Evolutionary conservation across 1,140 invertebrate genomes (phyloP), one percentile per base, ranked within the genome.

Genomic region (Meloidogyne chitwoodi): DNA sequence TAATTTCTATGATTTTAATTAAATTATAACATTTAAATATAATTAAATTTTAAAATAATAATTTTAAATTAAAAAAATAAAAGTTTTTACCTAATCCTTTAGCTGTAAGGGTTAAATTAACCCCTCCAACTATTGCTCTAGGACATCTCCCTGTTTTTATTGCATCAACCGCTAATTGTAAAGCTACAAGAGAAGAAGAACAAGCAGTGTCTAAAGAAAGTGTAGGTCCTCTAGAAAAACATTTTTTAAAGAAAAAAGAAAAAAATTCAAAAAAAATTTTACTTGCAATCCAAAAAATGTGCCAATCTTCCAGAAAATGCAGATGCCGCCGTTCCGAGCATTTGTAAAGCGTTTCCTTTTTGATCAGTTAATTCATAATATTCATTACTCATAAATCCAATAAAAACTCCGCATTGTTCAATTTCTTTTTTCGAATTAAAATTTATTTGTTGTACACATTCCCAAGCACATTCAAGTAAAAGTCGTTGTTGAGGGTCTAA

Each of bases 191-290:
- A 68, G 93, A 93, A 78, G 94, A 96, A 0, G 94, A 96, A 88
- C 95, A 98, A 0, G 95, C 95, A 11, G 95, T 96, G 88, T 98
- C 95, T 8, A 97, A 88, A 5, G 93, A 91, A 88, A 92, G 95
- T 88, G 94, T 96, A 1, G 95, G 95, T 16, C 95, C 92, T 90
- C 80, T 56, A n/a, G 5, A 56, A 56, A n/a, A 22, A 19, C 2
- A 22, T 16, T n/a, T 56, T 56, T 56, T 19, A 19, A 29, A 56
- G 44, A 81, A 19, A 81, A 65, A 69, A 41, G n/a, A 11, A 14
- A 56, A 26, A 77, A 14, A 19, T 82, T 82, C n/a, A 78, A 34
- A 61, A 85, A 68, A 82, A 97, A 87, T 2, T 93, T 94, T 83
- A 93, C 91, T 83, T 76, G 48, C 71, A 74, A 29, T 81, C 79